Base-by-base conservation (phyloP, 2,113 vertebrate species). In the Azemiops feae region DNA sequence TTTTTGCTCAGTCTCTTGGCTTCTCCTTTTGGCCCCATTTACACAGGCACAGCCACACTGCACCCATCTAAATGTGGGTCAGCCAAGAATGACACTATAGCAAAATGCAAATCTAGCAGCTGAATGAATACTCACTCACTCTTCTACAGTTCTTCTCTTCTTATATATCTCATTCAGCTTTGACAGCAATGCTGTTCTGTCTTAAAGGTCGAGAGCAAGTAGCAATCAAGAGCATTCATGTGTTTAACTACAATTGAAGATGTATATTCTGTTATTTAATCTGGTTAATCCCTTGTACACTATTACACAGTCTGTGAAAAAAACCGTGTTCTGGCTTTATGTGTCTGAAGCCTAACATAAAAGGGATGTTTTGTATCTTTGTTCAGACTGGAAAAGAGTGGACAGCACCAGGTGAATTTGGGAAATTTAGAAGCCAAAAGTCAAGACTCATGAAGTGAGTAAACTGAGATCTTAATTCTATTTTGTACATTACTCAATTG, bases 361-460 rank as follows among this genome's bases (percentile, higher is more conserved):
- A 60, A 20, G 4, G 47, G 89, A 22, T 27, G 6, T 94, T 89
- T 95, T 95, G 74, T 93, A 10, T 95, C 57, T 95, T 55, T 93
- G 18, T 89, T 34, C 95, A 99, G 99, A 98, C 98, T 5, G 99
- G 99, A 50, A 98, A 96, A 93, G 99, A 99, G 81, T 99, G 99
- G 99, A 98, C 98, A 0, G 99, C 98, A 0, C 99, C 99, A 0
- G 99, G 99, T 39, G 99, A 99, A 92, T 99, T 98, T 95, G 98
- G 98, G 34, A 99, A 99, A 92, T 99, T 98, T 95, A 96, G 88
- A 90, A 99, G 98, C 97, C 99, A 99, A 93, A 98, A 96, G 87
- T 99, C 99, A 60, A 98, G 93, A 94, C 95, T 98, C 1, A 96
- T 99, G 95, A 96, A 97, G 99, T 99, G 96, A 98, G 98, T 97